Evolutionary conservation across 2,888 invertebrate genomes (phyloP), one percentile per base, ranked within the genome.

Genomic region (Pyrocoelia pectoralis): DNA sequence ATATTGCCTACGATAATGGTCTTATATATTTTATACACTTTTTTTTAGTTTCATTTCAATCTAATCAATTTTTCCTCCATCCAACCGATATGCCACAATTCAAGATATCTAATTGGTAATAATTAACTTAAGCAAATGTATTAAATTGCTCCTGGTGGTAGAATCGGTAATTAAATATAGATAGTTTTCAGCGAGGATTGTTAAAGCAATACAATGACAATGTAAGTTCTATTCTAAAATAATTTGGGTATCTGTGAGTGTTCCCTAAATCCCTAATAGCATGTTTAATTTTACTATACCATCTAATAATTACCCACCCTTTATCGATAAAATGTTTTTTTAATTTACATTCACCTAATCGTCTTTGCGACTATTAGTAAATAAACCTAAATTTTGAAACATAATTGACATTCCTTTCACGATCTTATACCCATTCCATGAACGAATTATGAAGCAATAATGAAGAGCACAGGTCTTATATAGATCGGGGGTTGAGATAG

Each of bases 371-470:
- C n/a, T 33, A 33, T 33, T 33, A 33, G 33, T 33, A 33, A 33
- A 33, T 33, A 55, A 28, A 55, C 19, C 40, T 18, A 62, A 56
- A 62, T 57, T 56, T 52, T 62, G 56, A 56, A 52, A 53, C 61
- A 57, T 56, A 74, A 77, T 77, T 73, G 76, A 74, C 74, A 78
- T 78, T 77, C 78, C 75, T 73, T 70, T 70, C 77, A 78, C 76
- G 78, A 73, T 70, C 72, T 24, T 73, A 70, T 74, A 74, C 70
- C 70, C 77, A 77, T 78, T 79, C 77, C 77, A 71, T 46, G 66
- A 67, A 76, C 74, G 75, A 79, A 76, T 78, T 80, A 80, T 78
- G 77, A 77, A 73, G 79, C 77, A 79, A 79, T 80, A 80, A 80
- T 80, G 78, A 79, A 78, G 76, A 76, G 74, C 76, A 74, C 72